A percentile compares a stretch with the other conserved stretches of the same genome.
phyloP scores from a whole-genome alignment of 1,140 invertebrate species.

The Ceratina japonica region DNA sequence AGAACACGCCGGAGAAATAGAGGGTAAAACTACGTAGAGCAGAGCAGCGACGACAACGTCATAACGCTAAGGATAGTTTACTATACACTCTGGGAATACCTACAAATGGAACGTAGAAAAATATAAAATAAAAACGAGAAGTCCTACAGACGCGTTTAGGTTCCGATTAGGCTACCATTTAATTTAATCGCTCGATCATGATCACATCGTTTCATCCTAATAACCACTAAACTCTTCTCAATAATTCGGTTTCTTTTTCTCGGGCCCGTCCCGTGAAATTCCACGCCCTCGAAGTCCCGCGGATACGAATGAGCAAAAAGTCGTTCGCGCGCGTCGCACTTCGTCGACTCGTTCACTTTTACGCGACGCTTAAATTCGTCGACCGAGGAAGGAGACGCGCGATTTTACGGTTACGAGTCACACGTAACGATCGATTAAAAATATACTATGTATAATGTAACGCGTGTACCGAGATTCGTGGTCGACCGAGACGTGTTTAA shows the following conservation, averaged over 20 bases:
- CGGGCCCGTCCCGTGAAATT: neutral
- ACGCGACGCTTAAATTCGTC: too few relatives aligned
- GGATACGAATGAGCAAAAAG: too few relatives aligned
- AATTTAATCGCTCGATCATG: neutral
- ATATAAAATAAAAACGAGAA: slow-evolving; percentile 50
- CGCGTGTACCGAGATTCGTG: too few relatives aligned
- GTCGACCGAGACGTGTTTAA: slow-evolving; percentile 12
- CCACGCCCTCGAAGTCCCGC: neutral
- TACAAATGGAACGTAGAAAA: slow-evolving; percentile 50
- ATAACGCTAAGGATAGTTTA: slow-evolving; percentile 8
- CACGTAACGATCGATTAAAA: too few relatives aligned
- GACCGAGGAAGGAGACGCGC: too few relatives aligned
- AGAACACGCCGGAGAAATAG: too few relatives aligned
- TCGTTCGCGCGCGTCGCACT: too few relatives aligned
- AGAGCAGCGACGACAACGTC: neutral
- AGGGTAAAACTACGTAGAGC: neutral
- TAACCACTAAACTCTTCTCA: neutral
- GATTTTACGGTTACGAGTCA: too few relatives aligned
- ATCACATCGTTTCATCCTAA: slow-evolving; percentile 2
- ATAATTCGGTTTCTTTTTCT: slow-evolving; percentile 20
- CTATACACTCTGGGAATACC: neutral
- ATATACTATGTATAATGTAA: too few relatives aligned
- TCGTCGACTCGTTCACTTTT: too few relatives aligned
- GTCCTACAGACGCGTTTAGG: slow-evolving; percentile 22
- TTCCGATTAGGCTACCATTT: neutral